phyloP scores from a whole-genome alignment of 2,888 invertebrate genomes.

The Cerastis leucographa region DNA sequence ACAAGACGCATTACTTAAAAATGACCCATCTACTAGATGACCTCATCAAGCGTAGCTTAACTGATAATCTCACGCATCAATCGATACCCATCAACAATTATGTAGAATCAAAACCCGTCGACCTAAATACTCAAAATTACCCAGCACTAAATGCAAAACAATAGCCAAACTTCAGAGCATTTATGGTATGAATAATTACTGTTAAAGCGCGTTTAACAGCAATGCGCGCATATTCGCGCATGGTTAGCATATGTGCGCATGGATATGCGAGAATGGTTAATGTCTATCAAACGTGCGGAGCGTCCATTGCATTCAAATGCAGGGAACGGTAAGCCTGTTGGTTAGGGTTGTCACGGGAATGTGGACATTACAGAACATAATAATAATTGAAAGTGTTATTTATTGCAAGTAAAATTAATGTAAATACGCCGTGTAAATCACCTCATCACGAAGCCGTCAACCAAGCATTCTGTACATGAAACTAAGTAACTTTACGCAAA shows the following conservation, averaged over 20 bases:
- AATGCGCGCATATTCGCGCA: conserved; percentile 50
- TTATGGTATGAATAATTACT: conserved; percentile 54
- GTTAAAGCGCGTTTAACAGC: conserved; percentile 42
- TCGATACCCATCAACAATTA: not conserved
- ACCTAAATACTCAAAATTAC: conserved; percentile 24
- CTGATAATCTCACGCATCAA: conserved; percentile 1
- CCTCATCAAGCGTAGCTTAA: not conserved
- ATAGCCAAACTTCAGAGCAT: conserved; percentile 38
- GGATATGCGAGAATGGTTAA: conserved; percentile 55
- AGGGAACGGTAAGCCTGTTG: conserved; percentile 37
- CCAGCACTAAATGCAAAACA: conserved; percentile 37
- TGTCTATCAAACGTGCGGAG: conserved; percentile 62
- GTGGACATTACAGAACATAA: not conserved
- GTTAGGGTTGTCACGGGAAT: conserved; percentile 52
- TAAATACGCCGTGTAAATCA: too few relatives aligned
- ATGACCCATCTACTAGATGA: not conserved
- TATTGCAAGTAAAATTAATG: too few relatives aligned
- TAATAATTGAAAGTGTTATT: not conserved
- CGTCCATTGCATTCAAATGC: conserved; percentile 62
- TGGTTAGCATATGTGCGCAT: conserved; percentile 50
- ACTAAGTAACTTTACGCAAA: too few relatives aligned
- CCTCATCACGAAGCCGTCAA: too few relatives aligned
- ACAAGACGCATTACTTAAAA: not conserved
- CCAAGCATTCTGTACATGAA: too few relatives aligned
- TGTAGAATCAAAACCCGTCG: not conserved